Percentiles rank a stretch among this genome's conserved stretches.
Evolutionary conservation across 2,797 vertebrate genomes (phyloP).

Genomic region (Spatula clypeata): DNA sequence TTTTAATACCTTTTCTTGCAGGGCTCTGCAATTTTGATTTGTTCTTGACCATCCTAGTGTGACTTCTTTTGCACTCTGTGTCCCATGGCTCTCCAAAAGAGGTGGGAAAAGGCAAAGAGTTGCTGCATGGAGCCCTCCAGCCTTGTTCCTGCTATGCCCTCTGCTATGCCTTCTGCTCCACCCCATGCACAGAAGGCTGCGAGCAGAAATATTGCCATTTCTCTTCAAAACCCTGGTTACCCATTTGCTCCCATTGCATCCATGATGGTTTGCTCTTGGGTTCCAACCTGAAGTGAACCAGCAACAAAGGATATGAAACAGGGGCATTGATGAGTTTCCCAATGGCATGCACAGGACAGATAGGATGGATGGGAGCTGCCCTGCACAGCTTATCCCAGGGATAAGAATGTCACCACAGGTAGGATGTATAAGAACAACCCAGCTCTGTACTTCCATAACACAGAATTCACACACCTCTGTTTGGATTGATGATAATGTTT

Average conservation of each 20-base stretch:
- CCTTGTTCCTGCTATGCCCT: neutral
- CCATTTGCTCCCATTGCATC: neutral
- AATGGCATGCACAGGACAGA: too few relatives aligned
- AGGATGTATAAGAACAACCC: neutral
- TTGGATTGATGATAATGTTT: neutral
- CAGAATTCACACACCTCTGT: fast-evolving
- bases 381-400: neutral
- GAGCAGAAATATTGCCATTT: neutral
- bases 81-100: neutral
- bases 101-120: neutral
- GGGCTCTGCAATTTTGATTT: neutral
- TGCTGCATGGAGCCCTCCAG: neutral
- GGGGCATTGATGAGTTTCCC: neutral
- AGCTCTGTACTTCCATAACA: fast-evolving
- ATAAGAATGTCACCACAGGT: fast-evolving
- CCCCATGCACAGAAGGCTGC: fast-evolving
- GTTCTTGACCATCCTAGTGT: too few relatives aligned
- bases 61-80: neutral
- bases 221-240: too few relatives aligned
- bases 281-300: neutral
- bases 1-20: neutral
- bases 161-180: neutral
- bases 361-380: neutral
- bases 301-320: neutral
- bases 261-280: neutral